These are phyloP conservation scores for Mesitornis unicolor DNA, from an alignment of 2,113 vertebrate species.

Conservation along the genomic window DNA sequence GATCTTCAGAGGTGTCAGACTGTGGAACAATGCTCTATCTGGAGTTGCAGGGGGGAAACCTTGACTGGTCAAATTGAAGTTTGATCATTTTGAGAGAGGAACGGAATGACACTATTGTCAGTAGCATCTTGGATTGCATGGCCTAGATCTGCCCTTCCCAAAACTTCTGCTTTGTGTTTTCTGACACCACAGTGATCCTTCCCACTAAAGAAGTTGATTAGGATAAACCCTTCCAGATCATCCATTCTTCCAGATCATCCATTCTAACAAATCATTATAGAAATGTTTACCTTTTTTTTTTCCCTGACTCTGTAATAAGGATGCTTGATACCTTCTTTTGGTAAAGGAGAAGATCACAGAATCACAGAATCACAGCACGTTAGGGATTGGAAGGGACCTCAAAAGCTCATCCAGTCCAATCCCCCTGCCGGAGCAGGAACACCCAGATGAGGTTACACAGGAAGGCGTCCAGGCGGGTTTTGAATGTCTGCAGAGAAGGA, in stretches of 20 bases:
- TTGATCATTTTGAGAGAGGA: background rate
- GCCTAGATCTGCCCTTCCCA: background rate
- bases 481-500: no score
- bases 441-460: no score
- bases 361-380: no score
- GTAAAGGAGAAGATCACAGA: background rate
- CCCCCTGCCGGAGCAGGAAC: no score
- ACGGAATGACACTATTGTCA: background rate
- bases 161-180: background rate
- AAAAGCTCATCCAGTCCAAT: no score
- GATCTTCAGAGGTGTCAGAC: background rate
- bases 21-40: background rate
- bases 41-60: background rate
- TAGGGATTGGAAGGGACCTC: no score
- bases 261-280: background rate
- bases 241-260: background rate
- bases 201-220: background rate
- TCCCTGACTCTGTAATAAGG: background rate
- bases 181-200: background rate
- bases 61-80: background rate
- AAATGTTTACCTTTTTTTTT: background rate
- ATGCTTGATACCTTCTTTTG: background rate
- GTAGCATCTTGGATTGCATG: background rate
- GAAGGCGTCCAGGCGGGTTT: no score
- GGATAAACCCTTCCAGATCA: background rate